These are phyloP conservation scores for Drosophila monieri DNA, from an alignment of 2,888 invertebrate genomes.

Conservation along the genomic window DNA sequence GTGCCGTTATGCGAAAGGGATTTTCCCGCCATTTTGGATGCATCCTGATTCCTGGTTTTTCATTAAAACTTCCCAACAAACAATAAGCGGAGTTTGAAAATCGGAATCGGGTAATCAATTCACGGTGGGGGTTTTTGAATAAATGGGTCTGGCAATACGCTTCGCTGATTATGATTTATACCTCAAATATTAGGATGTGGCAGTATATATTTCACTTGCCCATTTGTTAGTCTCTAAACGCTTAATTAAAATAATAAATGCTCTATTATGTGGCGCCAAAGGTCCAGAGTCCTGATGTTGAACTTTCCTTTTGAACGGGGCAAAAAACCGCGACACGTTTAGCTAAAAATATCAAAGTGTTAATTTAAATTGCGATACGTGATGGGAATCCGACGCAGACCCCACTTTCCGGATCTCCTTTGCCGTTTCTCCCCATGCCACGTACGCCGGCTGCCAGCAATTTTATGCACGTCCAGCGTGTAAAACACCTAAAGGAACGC, in stretches of 20 bases:
- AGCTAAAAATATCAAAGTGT: slow-evolving; percentile 76
- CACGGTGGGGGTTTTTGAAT: slow-evolving; percentile 1
- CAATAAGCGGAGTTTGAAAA: slow-evolving; percentile 12
- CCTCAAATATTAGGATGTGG: not conserved
- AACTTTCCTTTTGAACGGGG: slow-evolving; percentile 38
- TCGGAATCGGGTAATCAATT: not conserved
- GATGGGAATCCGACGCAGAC: slow-evolving; percentile 65
- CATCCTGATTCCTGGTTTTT: not conserved
- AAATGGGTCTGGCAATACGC: slow-evolving; percentile 13
- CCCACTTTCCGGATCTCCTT: not conserved
- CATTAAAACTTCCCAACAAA: slow-evolving; percentile 3
- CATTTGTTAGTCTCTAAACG: slow-evolving; percentile 28
- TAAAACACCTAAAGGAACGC: slow-evolving; percentile 76
- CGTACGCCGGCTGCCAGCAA: slow-evolving; percentile 68
- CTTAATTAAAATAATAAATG: slow-evolving; percentile 68
- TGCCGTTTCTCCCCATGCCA: slow-evolving; percentile 38
- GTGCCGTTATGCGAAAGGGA: not conserved
- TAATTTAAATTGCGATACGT: slow-evolving; percentile 82
- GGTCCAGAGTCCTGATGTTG: slow-evolving; percentile 10
- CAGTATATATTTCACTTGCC: slow-evolving; percentile 10
- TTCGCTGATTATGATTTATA: slow-evolving; percentile 8
- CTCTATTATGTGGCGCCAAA: slow-evolving; percentile 24
- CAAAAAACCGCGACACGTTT: slow-evolving; percentile 77
- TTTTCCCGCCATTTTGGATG: not conserved
- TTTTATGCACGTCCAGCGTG: slow-evolving; percentile 80